Evolutionary conservation across 2,797 vertebrate species (phyloP), one percentile per base, ranked within the genome.

Genomic region (Anguilla marmorata): DNA sequence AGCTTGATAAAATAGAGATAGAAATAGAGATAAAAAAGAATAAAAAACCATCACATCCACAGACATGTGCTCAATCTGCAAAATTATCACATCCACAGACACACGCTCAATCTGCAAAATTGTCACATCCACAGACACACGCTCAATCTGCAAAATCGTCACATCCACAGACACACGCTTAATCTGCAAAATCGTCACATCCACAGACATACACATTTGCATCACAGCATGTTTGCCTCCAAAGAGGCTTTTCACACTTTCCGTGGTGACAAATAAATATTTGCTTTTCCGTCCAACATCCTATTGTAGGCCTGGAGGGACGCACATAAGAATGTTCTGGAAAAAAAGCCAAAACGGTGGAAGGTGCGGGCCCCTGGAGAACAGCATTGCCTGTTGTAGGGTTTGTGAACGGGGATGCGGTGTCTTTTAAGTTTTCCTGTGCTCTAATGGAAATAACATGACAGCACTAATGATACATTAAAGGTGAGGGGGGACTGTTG

Each of bases 361-460:
- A 97, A 98, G 97, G 97, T 98, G 97, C 97, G 95, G 94, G 95
- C 94, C 95, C 96, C 63, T 33, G 27, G 8, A 79, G 92, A 91
- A 80, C 52, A 21, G 52, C 24, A 27, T 24, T 48, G 95, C 94
- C 94, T 94, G 95, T 94, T 95, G 95, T 96, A 95, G 96, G 97
- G 96, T 97, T 45, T 45, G 97, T n/a, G 97, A 96, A 96, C 97
- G 21, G 76, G 96, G 95, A 96, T 95, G 94, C 94, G 95, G 94
- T 96, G 95, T 95, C 97, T 97, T 97, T 97, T 96, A 97, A 97
- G 96, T 97, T 95, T 95, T 95, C 95, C 93, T 96, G 95, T 95
- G 95, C 96, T 96, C 95, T 98, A 98, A 98, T 98, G 96, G 97
- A 97, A 98, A 97, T 97, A 97, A 96, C 96, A 97, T 98, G 97